Evolutionary conservation across 2,888 invertebrate genomes (phyloP), one percentile per base, ranked within the genome.

Genomic region (Tigriopus californicus): DNA sequence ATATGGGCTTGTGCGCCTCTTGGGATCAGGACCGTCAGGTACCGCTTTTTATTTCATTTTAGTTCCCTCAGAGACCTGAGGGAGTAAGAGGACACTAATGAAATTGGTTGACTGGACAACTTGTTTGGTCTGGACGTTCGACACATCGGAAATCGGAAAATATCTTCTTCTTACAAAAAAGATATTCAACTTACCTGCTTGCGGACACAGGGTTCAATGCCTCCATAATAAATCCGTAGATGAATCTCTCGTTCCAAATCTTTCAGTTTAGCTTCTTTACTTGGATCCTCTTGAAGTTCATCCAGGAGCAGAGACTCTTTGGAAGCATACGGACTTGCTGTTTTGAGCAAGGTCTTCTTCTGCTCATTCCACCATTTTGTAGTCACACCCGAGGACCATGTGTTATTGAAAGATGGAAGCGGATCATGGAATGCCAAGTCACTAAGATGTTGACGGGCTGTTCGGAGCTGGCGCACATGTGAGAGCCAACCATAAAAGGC

Each of bases 401-500:
- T 18, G 22, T 49, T 22, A 20, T 15, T 22, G 22, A 22, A 13
- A 22, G 22, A 13, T 22, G 15, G 20, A 22, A 22, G 49, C 15
- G 15, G 20, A 13, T 22, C 49, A 20, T 49, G 15, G 20, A 20
- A 80, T 0, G 94, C 88, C 18, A 94, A 74, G 0, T 89, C 90
- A 40, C 89, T 86, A 15, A 94, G 77, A 73, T 94, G 94, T 0
- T 87, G 91, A 48, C 92, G 74, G 0, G 95, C 90, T 0, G 92
- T 94, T 41, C 86, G 84, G 67, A 95, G 74, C 68, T 94, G 92
- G 18, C 92, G 76, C 67, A 91, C 91, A 70, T 94, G 90, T 1
- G 91, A 90, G 62, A 92, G 74, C 94, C 92, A 94, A 54, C 94
- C 94, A 70, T 92, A 92, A 72, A 94, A 94, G 13, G 94, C 94